phyloP scores from a whole-genome alignment of 2,888 invertebrate species.

The Adela reaumurella region DNA sequence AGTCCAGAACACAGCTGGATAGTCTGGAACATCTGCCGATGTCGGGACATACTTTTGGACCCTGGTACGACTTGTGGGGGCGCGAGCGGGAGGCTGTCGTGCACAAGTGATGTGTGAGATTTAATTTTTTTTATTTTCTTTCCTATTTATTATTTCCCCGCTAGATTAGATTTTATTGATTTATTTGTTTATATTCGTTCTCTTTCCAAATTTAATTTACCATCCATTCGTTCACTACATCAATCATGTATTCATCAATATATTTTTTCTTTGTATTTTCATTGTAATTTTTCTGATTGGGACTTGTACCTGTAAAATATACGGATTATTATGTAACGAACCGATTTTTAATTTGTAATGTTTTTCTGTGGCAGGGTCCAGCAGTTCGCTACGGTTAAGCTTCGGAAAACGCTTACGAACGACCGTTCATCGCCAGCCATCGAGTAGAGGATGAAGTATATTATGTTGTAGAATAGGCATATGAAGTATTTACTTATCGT shows the following conservation, averaged over 20 bases:
- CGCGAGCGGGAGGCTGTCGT: constrained; percentile 61
- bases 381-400: constrained; percentile 85
- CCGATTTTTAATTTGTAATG: no score
- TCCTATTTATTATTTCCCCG: constrained; percentile 7
- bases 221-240: constrained; percentile 10
- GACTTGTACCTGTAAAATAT: no score
- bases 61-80: constrained; percentile 88
- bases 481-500: no score
- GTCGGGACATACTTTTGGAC: constrained; percentile 74
- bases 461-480: not conserved
- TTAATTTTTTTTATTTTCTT: constrained; percentile 6
- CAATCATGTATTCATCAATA: constrained; percentile 5
- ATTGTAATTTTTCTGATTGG: no score
- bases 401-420: constrained; percentile 82
- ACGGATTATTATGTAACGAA: no score
- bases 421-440: constrained; percentile 80
- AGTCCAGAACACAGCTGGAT: constrained; percentile 40
- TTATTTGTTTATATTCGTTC: constrained; percentile 6
- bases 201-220: constrained; percentile 10
- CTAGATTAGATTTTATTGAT: constrained; percentile 5
- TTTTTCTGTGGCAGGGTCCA: constrained; percentile 65
- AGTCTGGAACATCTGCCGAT: constrained; percentile 48
- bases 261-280: constrained; percentile 8
- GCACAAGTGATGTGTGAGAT: constrained; percentile 37
- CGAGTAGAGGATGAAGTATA: constrained; percentile 25